These are phyloP conservation scores for Borostomias antarcticus DNA, from an alignment of 2,797 vertebrate species.

Conservation along the genomic window DNA sequence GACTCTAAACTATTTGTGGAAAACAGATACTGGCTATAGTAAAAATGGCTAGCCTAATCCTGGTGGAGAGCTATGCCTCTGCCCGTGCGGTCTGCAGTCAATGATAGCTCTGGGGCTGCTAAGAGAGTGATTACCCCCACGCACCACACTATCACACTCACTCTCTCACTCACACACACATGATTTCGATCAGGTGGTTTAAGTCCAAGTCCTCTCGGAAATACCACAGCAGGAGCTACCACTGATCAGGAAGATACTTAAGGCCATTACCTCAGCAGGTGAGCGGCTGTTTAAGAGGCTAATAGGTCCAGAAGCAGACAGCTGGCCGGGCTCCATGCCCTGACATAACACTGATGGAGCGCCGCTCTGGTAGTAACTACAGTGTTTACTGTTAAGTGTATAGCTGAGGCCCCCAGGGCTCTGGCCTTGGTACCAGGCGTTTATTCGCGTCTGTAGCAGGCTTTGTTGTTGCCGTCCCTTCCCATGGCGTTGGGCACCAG, in stretches of 20 bases:
- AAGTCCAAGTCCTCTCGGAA: slow-evolving; percentile 55
- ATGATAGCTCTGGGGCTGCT: slow-evolving; percentile 49
- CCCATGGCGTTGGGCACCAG: no score
- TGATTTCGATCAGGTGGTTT: slow-evolving; percentile 68
- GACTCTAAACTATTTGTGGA: slow-evolving; percentile 8
- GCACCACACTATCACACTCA: slow-evolving; percentile 46
- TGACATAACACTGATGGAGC: slow-evolving; percentile 31
- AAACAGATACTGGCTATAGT: not conserved
- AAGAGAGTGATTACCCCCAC: not conserved
- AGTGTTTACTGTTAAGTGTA: slow-evolving; percentile 39
- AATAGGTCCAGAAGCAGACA: slow-evolving; percentile 48
- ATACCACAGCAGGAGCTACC: slow-evolving; percentile 49
- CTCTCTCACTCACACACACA: slow-evolving; percentile 39
- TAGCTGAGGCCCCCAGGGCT: slow-evolving; percentile 19
- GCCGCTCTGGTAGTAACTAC: not conserved
- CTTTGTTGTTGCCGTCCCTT: no score
- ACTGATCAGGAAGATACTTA: slow-evolving; percentile 54
- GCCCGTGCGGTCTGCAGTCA: slow-evolving; percentile 54
- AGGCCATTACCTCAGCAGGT: slow-evolving; percentile 70
- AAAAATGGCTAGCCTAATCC: slow-evolving; percentile 17
- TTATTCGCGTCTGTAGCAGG: no score
- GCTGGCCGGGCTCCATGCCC: slow-evolving; percentile 34
- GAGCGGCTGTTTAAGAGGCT: slow-evolving; percentile 37
- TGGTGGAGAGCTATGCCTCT: slow-evolving; percentile 41
- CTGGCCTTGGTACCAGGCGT: slow-evolving; percentile 5